These are phyloP conservation scores for Etheostoma nigrum DNA, from an alignment of 2,797 vertebrate genomes.

Conservation along the genomic window DNA sequence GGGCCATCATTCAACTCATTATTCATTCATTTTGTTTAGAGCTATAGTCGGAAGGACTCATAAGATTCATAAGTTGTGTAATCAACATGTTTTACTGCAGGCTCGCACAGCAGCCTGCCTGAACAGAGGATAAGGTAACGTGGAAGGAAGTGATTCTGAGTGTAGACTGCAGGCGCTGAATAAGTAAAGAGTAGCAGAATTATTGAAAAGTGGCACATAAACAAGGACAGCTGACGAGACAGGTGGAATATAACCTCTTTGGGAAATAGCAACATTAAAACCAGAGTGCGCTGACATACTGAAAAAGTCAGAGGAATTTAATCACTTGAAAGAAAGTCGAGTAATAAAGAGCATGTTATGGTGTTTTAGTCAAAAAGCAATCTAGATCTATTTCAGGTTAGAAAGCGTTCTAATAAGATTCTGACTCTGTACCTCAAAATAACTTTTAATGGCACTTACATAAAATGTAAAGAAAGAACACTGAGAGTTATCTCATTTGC, in stretches of 20 bases:
- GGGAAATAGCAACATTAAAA: conserved; percentile 6
- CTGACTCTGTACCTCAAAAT: conserved; percentile 27
- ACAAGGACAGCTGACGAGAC: not conserved
- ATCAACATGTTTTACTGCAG: conserved; percentile 75
- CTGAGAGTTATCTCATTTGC: conserved; percentile 1
- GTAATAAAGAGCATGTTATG: conserved; percentile 23
- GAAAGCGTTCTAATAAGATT: conserved; percentile 15
- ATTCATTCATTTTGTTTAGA: conserved; percentile 81
- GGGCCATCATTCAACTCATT: conserved; percentile 62
- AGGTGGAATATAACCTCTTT: not conserved
- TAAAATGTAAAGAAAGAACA: conserved; percentile 4
- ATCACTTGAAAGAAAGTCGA: conserved; percentile 19
- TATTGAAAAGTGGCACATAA: conserved; percentile 1
- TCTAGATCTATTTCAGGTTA: conserved; percentile 27
- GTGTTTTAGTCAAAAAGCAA: conserved; percentile 8
- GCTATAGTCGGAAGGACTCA: conserved; percentile 48
- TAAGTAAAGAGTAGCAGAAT: conserved; percentile 16
- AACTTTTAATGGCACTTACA: conserved; percentile 10
- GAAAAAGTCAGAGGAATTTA: conserved; percentile 3
- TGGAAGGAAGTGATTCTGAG: conserved; percentile 16
- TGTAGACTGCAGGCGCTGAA: not conserved
- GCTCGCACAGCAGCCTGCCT: conserved; percentile 20
- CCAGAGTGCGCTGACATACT: not conserved
- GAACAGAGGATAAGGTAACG: conserved; percentile 49
- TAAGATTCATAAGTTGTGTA: conserved; percentile 77